phyloP scores from a whole-genome alignment of 2,888 invertebrate genomes.

The Mamestra brassicae region DNA sequence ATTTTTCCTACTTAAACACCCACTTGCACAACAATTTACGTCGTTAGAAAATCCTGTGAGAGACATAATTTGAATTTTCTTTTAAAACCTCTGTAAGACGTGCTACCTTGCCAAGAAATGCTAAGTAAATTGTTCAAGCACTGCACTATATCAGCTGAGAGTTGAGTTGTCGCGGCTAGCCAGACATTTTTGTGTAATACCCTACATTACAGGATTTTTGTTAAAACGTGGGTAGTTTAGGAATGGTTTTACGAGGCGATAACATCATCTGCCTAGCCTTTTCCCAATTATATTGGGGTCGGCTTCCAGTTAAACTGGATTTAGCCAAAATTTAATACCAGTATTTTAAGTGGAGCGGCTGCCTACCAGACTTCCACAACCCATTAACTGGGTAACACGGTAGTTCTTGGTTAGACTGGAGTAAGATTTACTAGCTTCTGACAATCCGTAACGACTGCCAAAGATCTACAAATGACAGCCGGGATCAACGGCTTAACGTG shows the following conservation, averaged over 20 bases:
- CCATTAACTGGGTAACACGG: too few relatives aligned
- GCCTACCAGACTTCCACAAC: too few relatives aligned
- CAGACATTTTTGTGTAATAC: slow-evolving; percentile 35
- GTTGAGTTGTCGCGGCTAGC: slow-evolving; percentile 24
- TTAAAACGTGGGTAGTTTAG: not conserved
- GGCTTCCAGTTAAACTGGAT: too few relatives aligned
- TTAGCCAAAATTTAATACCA: too few relatives aligned
- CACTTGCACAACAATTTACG: slow-evolving; percentile 25
- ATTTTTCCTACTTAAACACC: not conserved
- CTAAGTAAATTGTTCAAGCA: slow-evolving; percentile 52
- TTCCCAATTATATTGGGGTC: too few relatives aligned
- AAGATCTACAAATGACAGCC: too few relatives aligned
- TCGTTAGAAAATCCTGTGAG: slow-evolving; percentile 26
- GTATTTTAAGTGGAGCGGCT: too few relatives aligned
- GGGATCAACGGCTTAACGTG: too few relatives aligned
- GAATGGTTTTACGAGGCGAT: not conserved
- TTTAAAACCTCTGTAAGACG: slow-evolving; percentile 39
- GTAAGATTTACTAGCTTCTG: too few relatives aligned
- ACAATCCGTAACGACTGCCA: too few relatives aligned
- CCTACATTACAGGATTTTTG: slow-evolving; percentile 14
- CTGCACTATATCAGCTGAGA: slow-evolving; percentile 53
- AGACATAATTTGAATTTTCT: slow-evolving; percentile 47
- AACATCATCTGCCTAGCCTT: too few relatives aligned
- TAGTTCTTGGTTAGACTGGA: too few relatives aligned
- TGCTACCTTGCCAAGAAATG: slow-evolving; percentile 55